Base-by-base conservation (phyloP, 2,113 vertebrate genomes). In the Corydoras sp. region DNA sequence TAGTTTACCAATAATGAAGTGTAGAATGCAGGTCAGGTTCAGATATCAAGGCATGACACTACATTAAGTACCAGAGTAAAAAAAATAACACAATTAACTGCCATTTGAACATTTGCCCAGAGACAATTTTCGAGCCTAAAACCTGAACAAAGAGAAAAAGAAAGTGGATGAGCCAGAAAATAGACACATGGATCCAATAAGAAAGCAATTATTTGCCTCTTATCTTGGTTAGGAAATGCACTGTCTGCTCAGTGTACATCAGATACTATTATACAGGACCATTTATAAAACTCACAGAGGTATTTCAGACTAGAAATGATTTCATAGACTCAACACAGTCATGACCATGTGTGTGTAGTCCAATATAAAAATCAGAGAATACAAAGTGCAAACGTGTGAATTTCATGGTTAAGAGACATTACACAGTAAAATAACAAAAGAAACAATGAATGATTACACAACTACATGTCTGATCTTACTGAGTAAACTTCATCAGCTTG, bases 171-270 rank as follows among this genome's bases (percentile, higher is more conserved):
- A 18, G 56, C 58, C 50, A 55, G 18, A 58, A 54, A 32, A 11
- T n/a, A 63, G 51, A 54, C 83, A 85, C 71, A 77, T 83, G 81
- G 66, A 78, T 74, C 58, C 68, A 66, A 70, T 80, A 62, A 81
- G 18, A 78, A 53, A 53, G 51, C 51, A 53, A 53, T 53, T 7
- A 7, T 56, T 56, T 56, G 54, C 54, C n/a, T 55, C 53, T 56
- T n/a, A 56, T 56, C 14, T 56, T 58, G 7, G n/a, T 15, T 35
- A 29, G 58, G 49, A 58, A 62, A 68, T 59, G 18, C 51, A 32
- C 56, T 24, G 9, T 74, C 32, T 62, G 43, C 9, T 35, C 43
- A 66, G 51, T 49, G 65, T 73, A 12, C 11, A 43, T n/a, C 48
- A 3, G 14, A 54, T 54, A 49, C 65, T 58, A 61, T 59, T 71